A percentile compares a stretch with the other conserved stretches of the same genome.
phyloP scores from a whole-genome alignment of 2,888 invertebrate genomes.

The Chaitophorus viminalis region DNA sequence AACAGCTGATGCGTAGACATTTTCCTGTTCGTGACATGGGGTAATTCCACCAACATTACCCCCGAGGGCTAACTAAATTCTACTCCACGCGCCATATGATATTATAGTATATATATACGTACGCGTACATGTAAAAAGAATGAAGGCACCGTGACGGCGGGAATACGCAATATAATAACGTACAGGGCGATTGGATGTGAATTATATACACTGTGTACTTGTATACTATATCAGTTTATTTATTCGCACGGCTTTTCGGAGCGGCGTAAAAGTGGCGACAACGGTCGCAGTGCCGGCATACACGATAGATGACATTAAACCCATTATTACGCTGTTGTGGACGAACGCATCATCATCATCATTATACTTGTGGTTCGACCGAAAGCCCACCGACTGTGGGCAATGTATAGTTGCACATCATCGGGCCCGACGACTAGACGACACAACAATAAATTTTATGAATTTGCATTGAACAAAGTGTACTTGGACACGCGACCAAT shows the following conservation, averaged over 20 bases:
- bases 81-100: not conserved
- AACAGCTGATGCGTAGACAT: not conserved
- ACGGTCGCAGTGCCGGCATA: not conserved
- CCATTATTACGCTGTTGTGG: too few relatives aligned
- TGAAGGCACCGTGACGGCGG: not conserved
- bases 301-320: too few relatives aligned
- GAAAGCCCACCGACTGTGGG: too few relatives aligned
- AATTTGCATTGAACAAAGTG: slow-evolving; percentile 39
- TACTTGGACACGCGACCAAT: slow-evolving; percentile 53
- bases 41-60: slow-evolving; percentile 23
- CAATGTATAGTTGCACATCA: slow-evolving; percentile 9
- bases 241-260: not conserved
- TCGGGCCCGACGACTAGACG: slow-evolving; percentile 5
- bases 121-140: not conserved
- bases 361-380: too few relatives aligned
- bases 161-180: not conserved
- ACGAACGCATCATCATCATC: too few relatives aligned
- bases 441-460: slow-evolving; percentile 33
- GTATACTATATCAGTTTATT: too few relatives aligned
- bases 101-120: not conserved
- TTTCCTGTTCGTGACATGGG: slow-evolving; percentile 33
- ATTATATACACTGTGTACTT: not conserved
- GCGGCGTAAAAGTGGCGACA: not conserved
- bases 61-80: not conserved
- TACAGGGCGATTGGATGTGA: not conserved